Evolutionary conservation across 2,888 invertebrate genomes (phyloP).

Genomic region (Philonicus albiceps): DNA sequence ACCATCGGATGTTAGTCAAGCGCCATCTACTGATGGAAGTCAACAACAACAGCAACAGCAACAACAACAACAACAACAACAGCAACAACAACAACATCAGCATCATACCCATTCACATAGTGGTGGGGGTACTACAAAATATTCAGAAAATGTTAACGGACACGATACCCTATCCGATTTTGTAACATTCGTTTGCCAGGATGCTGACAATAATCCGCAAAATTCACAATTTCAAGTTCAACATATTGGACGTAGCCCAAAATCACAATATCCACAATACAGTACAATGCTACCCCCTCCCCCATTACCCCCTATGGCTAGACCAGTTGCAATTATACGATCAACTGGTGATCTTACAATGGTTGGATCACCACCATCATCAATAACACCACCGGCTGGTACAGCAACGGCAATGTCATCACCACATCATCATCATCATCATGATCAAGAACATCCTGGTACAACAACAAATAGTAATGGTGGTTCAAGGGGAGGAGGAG

Average conservation of each 20-base stretch:
- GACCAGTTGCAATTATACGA: slow-evolving; percentile 94
- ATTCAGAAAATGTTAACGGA: slow-evolving; percentile 74
- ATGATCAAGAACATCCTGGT: slow-evolving; percentile 58
- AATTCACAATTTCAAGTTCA: slow-evolving; percentile 64
- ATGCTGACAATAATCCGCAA: slow-evolving; percentile 81
- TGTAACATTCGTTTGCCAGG: slow-evolving; percentile 96
- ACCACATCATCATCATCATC: slow-evolving; percentile 60
- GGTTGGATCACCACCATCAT: slow-evolving; percentile 71
- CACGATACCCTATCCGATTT: slow-evolving; percentile 95
- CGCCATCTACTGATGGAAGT: slow-evolving; percentile 50
- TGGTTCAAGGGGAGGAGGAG: slow-evolving; percentile 56
- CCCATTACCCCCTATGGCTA: slow-evolving; percentile 93
- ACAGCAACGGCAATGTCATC: slow-evolving; percentile 58
- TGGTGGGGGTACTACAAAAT: slow-evolving; percentile 66
- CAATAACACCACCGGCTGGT: slow-evolving; percentile 67
- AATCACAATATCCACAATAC: slow-evolving; percentile 79
- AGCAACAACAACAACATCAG: slow-evolving; percentile 49
- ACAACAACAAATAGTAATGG: slow-evolving; percentile 24
- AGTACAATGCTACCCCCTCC: slow-evolving; percentile 95
- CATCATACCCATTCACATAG: slow-evolving; percentile 49
- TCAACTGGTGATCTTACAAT: slow-evolving; percentile 78
- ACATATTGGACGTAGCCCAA: slow-evolving; percentile 68
- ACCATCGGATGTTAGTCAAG: slow-evolving; percentile 49
- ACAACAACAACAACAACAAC: slow-evolving; percentile 47
- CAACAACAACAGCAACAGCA: slow-evolving; percentile 49